phyloP scores from a whole-genome alignment of 2,888 invertebrate genomes.

The Cataglyphis livida region DNA sequence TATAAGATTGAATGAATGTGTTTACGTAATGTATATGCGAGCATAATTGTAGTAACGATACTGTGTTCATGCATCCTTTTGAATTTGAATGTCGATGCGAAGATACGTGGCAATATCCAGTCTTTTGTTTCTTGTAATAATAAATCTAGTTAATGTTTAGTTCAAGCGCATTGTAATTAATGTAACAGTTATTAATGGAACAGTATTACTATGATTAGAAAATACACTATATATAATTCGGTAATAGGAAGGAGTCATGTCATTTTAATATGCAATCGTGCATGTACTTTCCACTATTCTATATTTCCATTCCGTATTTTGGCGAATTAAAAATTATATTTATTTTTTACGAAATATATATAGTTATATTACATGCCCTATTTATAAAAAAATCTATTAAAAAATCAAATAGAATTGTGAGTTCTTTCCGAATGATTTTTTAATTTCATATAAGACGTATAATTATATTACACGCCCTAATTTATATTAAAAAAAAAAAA shows the following conservation, averaged over 20 bases:
- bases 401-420: conserved; percentile 2
- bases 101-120: conserved; percentile 14
- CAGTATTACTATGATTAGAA: conserved; percentile 64
- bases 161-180: conserved; percentile 63
- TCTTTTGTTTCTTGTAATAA: conserved; percentile 36
- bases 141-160: conserved; percentile 35
- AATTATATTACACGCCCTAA: background rate
- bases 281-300: background rate
- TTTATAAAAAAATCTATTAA: background rate
- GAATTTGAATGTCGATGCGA: conserved; percentile 39
- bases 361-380: background rate
- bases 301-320: background rate
- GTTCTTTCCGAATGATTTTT: background rate
- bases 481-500: background rate
- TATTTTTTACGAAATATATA: background rate
- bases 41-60: conserved; percentile 46
- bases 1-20: conserved; percentile 23
- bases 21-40: conserved; percentile 46
- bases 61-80: conserved; percentile 62
- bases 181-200: conserved; percentile 65
- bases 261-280: background rate
- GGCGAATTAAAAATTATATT: background rate
- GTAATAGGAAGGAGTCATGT: conserved; percentile 55
- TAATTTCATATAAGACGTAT: background rate
- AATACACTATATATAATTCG: conserved; percentile 64